A percentile compares a stretch with the other conserved stretches of the same genome.
These are phyloP conservation scores for Plectrocnemia conspersa DNA, from an alignment of 1,140 invertebrate genomes.

Conservation along the genomic window DNA sequence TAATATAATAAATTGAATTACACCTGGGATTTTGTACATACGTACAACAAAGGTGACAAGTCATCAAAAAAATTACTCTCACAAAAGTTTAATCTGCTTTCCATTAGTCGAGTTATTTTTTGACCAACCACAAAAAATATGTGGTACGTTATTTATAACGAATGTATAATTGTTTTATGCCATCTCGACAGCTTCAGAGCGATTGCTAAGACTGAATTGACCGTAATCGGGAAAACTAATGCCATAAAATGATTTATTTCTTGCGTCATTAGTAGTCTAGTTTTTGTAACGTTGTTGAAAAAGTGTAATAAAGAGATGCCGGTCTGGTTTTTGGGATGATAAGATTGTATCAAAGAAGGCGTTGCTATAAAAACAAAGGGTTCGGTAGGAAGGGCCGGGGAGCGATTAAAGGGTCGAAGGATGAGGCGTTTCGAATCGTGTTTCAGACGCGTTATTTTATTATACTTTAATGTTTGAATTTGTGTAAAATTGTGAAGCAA, in stretches of 20 bases:
- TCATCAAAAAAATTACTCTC: too few relatives aligned
- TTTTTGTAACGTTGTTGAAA: background rate
- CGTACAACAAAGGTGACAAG: too few relatives aligned
- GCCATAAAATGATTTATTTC: conserved; percentile 14
- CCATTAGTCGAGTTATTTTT: too few relatives aligned
- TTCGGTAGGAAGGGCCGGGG: background rate
- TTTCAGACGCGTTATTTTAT: background rate
- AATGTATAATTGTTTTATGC: too few relatives aligned
- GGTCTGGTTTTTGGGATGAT: background rate
- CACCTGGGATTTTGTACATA: too few relatives aligned
- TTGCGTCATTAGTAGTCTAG: background rate
- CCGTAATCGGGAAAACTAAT: background rate
- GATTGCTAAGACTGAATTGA: too few relatives aligned
- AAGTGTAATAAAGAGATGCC: background rate
- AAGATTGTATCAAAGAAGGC: background rate
- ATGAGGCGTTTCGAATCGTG: background rate
- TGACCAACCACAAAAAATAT: too few relatives aligned
- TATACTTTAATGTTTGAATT: background rate
- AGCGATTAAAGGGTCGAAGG: background rate
- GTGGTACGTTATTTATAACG: too few relatives aligned
- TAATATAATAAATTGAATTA: too few relatives aligned
- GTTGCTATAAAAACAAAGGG: background rate
- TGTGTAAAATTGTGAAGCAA: too few relatives aligned
- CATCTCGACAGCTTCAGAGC: too few relatives aligned
- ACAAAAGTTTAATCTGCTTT: too few relatives aligned